These are phyloP conservation scores for Clamator glandarius DNA, from an alignment of 2,797 vertebrate genomes.

Conservation along the genomic window DNA sequence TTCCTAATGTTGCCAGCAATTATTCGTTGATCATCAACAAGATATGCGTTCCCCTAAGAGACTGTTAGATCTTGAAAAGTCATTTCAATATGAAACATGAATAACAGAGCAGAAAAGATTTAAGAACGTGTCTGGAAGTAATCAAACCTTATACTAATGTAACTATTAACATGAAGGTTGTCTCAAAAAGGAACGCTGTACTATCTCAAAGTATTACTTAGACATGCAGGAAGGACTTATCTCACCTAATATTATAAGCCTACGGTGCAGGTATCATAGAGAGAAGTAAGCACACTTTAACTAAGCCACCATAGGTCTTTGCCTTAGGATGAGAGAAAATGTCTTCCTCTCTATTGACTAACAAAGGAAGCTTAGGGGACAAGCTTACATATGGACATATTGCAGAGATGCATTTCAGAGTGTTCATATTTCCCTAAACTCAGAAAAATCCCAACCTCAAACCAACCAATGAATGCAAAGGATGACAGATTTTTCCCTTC, in stretches of 20 bases:
- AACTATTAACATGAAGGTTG: background rate
- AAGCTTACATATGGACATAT: background rate
- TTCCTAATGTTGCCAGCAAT: background rate
- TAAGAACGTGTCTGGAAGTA: background rate
- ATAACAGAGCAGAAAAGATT: background rate
- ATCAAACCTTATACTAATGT: background rate
- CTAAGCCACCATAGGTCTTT: background rate
- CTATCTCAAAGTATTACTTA: background rate
- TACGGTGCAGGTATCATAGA: background rate
- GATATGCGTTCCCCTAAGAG: background rate
- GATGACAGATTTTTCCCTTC: background rate
- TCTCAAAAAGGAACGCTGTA: background rate
- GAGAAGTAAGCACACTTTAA: background rate
- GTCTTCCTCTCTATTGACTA: background rate
- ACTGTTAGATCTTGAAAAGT: background rate
- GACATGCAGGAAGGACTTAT: background rate
- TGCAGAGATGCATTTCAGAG: background rate
- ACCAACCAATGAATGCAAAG: background rate
- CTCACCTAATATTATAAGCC: background rate
- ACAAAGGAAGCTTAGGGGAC: background rate
- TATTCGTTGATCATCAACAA: background rate
- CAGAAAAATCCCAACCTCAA: background rate
- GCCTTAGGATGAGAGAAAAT: background rate
- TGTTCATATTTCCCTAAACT: background rate
- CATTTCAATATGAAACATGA: background rate